Evolutionary conservation across 2,888 invertebrate species (phyloP), one percentile per base, ranked within the genome.

Genomic region (Glaucopsyche alexis): DNA sequence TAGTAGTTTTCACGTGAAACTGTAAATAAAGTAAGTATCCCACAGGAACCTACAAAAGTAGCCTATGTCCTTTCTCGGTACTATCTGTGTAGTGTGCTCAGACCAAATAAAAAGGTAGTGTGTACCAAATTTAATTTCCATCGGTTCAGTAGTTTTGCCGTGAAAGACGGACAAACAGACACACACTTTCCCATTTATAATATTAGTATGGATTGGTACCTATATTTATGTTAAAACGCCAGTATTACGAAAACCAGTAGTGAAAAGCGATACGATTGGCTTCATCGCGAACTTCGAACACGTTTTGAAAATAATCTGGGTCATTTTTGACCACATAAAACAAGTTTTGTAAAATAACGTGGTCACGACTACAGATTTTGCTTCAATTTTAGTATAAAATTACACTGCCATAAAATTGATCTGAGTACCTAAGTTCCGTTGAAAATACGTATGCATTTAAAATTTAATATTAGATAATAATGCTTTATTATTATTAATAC

Each of bases 241-340:
- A 60, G 29, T 60, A 60, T 60, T 13, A 5, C 19, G 55, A 60
- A 60, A 60, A 60, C 60, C 60, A 60, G 60, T 29, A 60, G 60
- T 60, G 60, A 60, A 60, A 60, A 60, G 29, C 60, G 29, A 60
- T 60, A 60, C 13, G 55, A 55, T 55, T 29, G 29, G 60, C 60
- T 60, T 60, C 29, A 60, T 29, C 60, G 29, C 13, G 14, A 13
- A 60, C 13, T 19, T 19, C 55, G 55, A 55, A 60, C 60, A 60
- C 60, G 60, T 60, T 60, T 60, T 60, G 14, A 38, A 60, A 60
- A 60, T 60, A 14, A 60, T 60, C 60, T 60, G 14, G 60, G 60
- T 60, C 60, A 60, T 60, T 60, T 60, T 60, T 60, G 60, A 60
- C 60, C 60, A 60, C 60, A 60, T 60, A 60, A 60, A 67, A 67